Conservation (phyloP, 2,113 vertebrate genomes). For the Rhinoderma darwinii region DNA sequence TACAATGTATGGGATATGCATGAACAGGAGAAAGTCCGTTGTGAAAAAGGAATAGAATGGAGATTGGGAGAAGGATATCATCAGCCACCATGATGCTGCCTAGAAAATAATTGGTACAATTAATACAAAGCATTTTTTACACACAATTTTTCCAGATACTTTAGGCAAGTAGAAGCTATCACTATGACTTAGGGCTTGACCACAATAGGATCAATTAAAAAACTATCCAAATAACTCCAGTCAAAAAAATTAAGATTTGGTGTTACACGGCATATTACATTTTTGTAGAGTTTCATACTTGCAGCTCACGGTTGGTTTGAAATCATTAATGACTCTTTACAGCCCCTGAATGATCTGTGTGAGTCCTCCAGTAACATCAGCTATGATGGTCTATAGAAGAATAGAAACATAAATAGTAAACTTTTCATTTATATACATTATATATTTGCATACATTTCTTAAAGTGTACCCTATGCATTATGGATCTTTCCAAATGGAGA, state of each 20-base stretch:
- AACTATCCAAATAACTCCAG: too few species aligned
- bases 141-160: not conserved
- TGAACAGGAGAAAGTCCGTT: not conserved
- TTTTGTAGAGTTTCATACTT: not conserved
- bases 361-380: conserved; percentile 53
- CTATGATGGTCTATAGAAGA: conserved; percentile 16
- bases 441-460: not conserved
- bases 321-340: conserved; percentile 18
- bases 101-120: conserved; percentile 4
- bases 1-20: not conserved
- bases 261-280: not conserved
- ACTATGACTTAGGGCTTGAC: too few species aligned
- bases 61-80: not conserved
- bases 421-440: not conserved
- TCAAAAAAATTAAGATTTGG: not conserved
- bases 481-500: too few species aligned
- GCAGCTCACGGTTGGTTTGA: conserved; percentile 5
- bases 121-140: not conserved
- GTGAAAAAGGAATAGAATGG: not conserved
- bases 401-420: not conserved
- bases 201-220: too few species aligned
- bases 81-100: not conserved
- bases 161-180: not conserved
- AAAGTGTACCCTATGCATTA: too few species aligned
- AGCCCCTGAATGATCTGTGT: conserved; percentile 52